Evolutionary conservation across 2,888 invertebrate species (phyloP), one percentile per base, ranked within the genome.

Genomic region (Acrobasis repandana): DNA sequence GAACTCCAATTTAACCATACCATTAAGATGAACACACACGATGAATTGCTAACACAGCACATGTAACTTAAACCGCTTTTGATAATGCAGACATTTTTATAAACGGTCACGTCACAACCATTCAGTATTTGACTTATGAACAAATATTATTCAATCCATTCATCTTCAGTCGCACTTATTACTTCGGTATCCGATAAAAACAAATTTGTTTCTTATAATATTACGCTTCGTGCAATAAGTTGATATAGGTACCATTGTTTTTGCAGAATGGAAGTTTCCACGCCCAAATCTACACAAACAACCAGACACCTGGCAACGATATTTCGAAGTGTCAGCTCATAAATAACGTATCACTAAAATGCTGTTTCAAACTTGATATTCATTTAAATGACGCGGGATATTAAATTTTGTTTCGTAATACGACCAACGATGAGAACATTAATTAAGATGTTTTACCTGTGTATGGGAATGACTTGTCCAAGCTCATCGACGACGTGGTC

Each of bases 401-500:
- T 47, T 9, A 18, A 49, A 36, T 15, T 36, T 58, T 20, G 15
- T 20, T 58, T 20, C n/a, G n/a, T 18, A 50, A 36, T 15, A 43
- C 43, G 5, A 33, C 28, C 11, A 43, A 52, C 18, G 28, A 59
- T 33, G 16, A 9, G 28, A 15, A 11, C 47, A 46, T 20, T 34
- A n/a, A 60, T 56, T 56, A 33, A 36, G 14, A 4, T 28, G 18
- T 67, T 73, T 88, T 88, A 94, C 94, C 94, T 94, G 85, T 94
- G 92, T 76, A 94, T 94, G 46, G 94, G 93, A 79, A 95, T 94
- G 74, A 94, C 94, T 69, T 94, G 93, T 38, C 93, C 94, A 48
- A 94, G 93, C 81, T 95, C 95, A 67, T 95, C 95, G 61, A 95
- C 94, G 49, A 95, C 95, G 71, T 95, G 93, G 80, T 95, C 95